These are phyloP conservation scores for Toxostoma redivivum DNA, from an alignment of 2,113 vertebrate genomes.

Conservation along the genomic window DNA sequence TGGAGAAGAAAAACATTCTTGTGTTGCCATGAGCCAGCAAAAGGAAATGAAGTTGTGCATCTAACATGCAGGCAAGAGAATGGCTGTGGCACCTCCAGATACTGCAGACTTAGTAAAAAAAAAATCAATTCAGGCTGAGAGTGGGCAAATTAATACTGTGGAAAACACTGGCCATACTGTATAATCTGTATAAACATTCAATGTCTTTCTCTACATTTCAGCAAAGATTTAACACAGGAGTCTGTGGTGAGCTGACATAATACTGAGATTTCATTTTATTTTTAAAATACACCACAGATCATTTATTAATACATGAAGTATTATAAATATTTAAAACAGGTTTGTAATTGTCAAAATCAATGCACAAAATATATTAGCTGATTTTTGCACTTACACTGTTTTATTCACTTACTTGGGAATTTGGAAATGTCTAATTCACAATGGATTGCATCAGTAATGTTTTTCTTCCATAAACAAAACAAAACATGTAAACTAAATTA, in stretches of 20 bases:
- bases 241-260: constrained; percentile 40
- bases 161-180: neutral
- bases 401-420: neutral
- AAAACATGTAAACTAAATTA: neutral
- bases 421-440: constrained; percentile 1
- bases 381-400: neutral
- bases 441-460: neutral
- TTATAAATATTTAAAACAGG: constrained; percentile 59
- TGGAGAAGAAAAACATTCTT: neutral
- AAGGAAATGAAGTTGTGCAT: constrained; percentile 26
- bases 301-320: constrained; percentile 50
- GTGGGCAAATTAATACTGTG: neutral
- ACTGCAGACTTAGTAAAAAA: neutral
- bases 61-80: constrained; percentile 10
- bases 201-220: constrained; percentile 11
- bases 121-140: constrained; percentile 28
- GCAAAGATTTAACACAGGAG: constrained; percentile 29
- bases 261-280: constrained; percentile 59
- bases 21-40: neutral
- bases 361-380: constrained; percentile 23
- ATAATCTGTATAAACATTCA: constrained; percentile 16
- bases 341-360: constrained; percentile 41
- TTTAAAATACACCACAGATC: constrained; percentile 51
- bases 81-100: neutral
- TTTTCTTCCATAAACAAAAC: neutral